phyloP scores from a whole-genome alignment of 2,797 vertebrate genomes.

The Amazona finschi region DNA sequence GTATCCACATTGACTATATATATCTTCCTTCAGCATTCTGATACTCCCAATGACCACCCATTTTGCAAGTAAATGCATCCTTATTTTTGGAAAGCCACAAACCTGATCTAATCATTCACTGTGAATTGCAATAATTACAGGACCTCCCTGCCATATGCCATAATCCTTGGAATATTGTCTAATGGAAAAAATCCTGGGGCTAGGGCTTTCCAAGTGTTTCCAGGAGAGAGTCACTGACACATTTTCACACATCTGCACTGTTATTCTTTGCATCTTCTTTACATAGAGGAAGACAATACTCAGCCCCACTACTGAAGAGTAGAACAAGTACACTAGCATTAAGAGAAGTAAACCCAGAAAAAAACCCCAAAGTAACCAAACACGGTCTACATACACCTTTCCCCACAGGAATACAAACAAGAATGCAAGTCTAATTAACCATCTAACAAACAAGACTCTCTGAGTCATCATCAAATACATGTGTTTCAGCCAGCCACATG shows the following conservation, averaged over 20 bases:
- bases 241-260: not conserved
- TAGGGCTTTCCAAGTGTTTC: not conserved
- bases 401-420: not conserved
- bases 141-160: not conserved
- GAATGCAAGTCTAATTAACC: not conserved
- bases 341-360: not conserved
- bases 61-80: not conserved
- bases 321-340: not conserved
- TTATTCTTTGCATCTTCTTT: not conserved
- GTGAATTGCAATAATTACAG: not conserved
- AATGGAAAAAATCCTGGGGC: not conserved
- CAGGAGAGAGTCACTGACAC: not conserved
- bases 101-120: not conserved
- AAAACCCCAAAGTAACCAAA: rapidly evolving
- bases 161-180: not conserved
- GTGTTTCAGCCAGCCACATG: not conserved
- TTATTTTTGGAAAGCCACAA: not conserved
- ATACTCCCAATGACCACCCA: not conserved
- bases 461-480: not conserved
- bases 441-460: not conserved
- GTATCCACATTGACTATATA: not conserved
- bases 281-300: not conserved
- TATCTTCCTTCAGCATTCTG: not conserved
- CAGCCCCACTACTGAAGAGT: not conserved
- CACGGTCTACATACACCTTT: not conserved